These are phyloP conservation scores for Ichneumoninae sp. DNA, from an alignment of 2,888 invertebrate genomes.

Conservation along the genomic window DNA sequence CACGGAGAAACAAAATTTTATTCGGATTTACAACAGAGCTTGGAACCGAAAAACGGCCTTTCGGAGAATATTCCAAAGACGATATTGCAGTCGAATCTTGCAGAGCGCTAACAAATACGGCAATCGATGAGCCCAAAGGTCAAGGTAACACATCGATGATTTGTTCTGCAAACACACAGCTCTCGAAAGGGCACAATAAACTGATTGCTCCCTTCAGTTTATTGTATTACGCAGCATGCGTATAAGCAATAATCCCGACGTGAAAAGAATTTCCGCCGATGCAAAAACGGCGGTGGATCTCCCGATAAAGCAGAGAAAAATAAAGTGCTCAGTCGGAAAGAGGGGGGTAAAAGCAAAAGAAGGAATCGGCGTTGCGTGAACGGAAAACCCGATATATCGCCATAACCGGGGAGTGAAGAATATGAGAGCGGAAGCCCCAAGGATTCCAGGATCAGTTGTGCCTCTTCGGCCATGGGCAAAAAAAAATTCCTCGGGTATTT, in stretches of 20 bases:
- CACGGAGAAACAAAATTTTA: too few relatives aligned
- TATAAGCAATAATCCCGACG: constrained; percentile 13
- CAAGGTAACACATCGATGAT: not conserved
- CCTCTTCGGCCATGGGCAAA: not conserved
- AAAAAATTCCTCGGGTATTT: not conserved
- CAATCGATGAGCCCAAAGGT: not conserved
- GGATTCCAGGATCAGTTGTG: not conserved
- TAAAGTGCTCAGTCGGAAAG: constrained; percentile 1
- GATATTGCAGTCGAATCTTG: too few relatives aligned
- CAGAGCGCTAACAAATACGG: not conserved
- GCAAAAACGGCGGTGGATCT: not conserved
- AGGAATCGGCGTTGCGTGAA: constrained; percentile 16
- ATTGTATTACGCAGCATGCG: not conserved
- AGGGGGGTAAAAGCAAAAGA: constrained; percentile 4
- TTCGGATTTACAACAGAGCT: too few relatives aligned
- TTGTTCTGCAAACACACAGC: not conserved
- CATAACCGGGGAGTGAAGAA: not conserved
- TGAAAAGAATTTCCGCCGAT: constrained; percentile 11
- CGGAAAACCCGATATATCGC: constrained; percentile 7
- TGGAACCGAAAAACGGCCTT: too few relatives aligned
- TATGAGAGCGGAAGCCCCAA: not conserved
- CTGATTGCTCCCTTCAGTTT: not conserved
- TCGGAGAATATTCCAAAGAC: too few relatives aligned
- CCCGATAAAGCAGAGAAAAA: constrained; percentile 21
- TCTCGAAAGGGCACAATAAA: not conserved